A percentile compares a stretch with the other conserved stretches of the same genome.
Evolutionary conservation across 2,113 vertebrate species (phyloP).

Genomic region (Megatriorchis doriae): DNA sequence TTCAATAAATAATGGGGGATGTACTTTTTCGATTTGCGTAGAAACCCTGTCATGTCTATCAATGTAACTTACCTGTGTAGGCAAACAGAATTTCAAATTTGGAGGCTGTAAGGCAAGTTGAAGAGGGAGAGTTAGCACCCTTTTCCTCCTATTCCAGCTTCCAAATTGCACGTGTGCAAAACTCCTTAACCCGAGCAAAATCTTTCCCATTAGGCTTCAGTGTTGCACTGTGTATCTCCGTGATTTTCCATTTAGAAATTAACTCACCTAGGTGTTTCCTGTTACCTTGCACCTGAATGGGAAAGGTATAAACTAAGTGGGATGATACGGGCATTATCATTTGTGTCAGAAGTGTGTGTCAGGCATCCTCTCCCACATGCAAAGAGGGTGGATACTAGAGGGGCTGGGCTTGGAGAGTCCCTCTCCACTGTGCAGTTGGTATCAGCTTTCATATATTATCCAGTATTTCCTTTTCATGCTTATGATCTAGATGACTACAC

Average conservation of each 20-base stretch:
- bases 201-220: background rate
- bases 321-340: fast-evolving
- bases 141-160: background rate
- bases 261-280: background rate
- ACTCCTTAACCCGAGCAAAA: background rate
- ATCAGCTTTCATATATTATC: background rate
- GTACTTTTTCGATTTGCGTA: background rate
- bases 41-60: background rate
- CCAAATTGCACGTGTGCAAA: fast-evolving
- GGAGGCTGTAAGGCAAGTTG: background rate
- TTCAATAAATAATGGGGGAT: background rate
- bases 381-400: background rate
- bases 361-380: fast-evolving
- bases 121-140: background rate
- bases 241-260: background rate
- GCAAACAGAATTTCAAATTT: background rate
- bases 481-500: background rate
- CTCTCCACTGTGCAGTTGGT: background rate
- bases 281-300: background rate
- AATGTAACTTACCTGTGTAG: background rate
- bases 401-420: background rate
- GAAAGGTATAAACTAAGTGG: background rate
- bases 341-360: background rate
- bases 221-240: fast-evolving
- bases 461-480: background rate